Percentiles rank a stretch among this genome's conserved stretches.
phyloP scores from a whole-genome alignment of 2,797 vertebrate genomes.

The Eutrigla gurnardus region DNA sequence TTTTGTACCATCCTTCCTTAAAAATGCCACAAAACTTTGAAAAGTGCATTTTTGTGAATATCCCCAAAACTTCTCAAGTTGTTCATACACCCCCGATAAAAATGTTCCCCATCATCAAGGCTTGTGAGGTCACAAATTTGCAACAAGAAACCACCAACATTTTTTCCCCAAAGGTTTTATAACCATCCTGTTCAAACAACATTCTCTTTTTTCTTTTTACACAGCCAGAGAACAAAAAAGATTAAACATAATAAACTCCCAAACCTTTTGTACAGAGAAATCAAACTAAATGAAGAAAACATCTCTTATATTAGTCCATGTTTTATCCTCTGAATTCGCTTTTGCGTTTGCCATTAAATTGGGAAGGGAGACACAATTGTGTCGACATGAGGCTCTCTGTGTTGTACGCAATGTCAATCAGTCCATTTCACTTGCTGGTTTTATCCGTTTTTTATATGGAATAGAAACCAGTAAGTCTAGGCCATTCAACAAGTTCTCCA shows the following conservation, averaged over 20 bases:
- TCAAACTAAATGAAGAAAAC: slow-evolving; percentile 89
- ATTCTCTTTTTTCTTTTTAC: slow-evolving; percentile 86
- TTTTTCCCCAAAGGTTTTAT: slow-evolving; percentile 87
- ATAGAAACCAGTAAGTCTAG: slow-evolving; percentile 84
- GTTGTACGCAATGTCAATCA: slow-evolving; percentile 83
- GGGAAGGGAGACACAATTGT: slow-evolving; percentile 81
- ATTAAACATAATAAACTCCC: slow-evolving; percentile 91
- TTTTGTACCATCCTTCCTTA: slow-evolving; percentile 84
- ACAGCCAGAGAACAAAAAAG: slow-evolving; percentile 88
- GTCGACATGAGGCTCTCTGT: slow-evolving; percentile 85
- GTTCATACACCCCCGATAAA: slow-evolving; percentile 76
- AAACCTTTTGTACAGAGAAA: slow-evolving; percentile 91
- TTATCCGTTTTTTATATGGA: slow-evolving; percentile 78
- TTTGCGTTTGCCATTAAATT: slow-evolving; percentile 83
- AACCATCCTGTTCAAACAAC: slow-evolving; percentile 88
- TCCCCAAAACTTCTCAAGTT: slow-evolving; percentile 79
- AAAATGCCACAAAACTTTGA: slow-evolving; percentile 89
- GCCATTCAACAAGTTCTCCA: slow-evolving; percentile 81
- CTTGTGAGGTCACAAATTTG: slow-evolving; percentile 88
- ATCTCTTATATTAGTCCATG: slow-evolving; percentile 89
- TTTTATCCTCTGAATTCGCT: slow-evolving; percentile 84
- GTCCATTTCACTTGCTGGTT: slow-evolving; percentile 77
- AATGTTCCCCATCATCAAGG: slow-evolving; percentile 80
- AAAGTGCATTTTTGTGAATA: slow-evolving; percentile 87
- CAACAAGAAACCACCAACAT: slow-evolving; percentile 86